Evolutionary conservation across 2,888 invertebrate genomes (phyloP).

Genomic region (Leptogaster cylindrica): DNA sequence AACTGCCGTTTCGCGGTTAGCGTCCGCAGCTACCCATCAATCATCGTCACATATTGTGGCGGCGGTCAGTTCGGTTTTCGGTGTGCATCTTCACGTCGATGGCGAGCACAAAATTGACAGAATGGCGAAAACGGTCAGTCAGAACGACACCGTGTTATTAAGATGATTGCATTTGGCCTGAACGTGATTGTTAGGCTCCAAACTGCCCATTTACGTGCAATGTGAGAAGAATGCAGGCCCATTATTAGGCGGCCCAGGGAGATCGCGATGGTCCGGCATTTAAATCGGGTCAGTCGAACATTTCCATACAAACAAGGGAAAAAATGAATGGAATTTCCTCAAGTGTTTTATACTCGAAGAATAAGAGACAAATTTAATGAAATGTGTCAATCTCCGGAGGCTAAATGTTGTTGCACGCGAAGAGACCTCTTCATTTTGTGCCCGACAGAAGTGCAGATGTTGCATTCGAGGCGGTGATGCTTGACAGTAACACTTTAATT

Average conservation of each 20-base stretch:
- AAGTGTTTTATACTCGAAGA: constrained; percentile 10
- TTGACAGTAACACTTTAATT: too few species aligned
- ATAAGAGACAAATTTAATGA: constrained; percentile 22
- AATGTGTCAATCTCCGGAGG: constrained; percentile 1
- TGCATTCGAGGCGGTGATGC: too few species aligned
- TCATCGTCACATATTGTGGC: constrained; percentile 38
- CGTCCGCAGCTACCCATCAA: constrained; percentile 37
- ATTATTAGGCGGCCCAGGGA: constrained; percentile 16
- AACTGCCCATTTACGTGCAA: constrained; percentile 3
- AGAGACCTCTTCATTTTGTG: too few species aligned
- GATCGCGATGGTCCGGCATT: constrained; percentile 12
- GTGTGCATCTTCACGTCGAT: constrained; percentile 20
- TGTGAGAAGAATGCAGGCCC: constrained; percentile 22
- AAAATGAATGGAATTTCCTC: too few species aligned
- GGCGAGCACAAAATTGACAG: constrained; percentile 29
- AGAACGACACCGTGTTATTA: constrained; percentile 33
- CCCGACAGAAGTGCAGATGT: too few species aligned
- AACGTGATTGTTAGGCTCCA: constrained; percentile 32
- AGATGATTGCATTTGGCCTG: constrained; percentile 28
- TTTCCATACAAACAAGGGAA: neutral
- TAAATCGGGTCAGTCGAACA: constrained; percentile 34
- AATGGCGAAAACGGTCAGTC: constrained; percentile 38
- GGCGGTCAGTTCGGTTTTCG: constrained; percentile 16
- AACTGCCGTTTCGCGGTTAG: constrained; percentile 27
- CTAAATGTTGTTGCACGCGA: too few species aligned